Evolutionary conservation across 2,113 vertebrate species (phyloP).

Genomic region (Scytalopus superciliaris): DNA sequence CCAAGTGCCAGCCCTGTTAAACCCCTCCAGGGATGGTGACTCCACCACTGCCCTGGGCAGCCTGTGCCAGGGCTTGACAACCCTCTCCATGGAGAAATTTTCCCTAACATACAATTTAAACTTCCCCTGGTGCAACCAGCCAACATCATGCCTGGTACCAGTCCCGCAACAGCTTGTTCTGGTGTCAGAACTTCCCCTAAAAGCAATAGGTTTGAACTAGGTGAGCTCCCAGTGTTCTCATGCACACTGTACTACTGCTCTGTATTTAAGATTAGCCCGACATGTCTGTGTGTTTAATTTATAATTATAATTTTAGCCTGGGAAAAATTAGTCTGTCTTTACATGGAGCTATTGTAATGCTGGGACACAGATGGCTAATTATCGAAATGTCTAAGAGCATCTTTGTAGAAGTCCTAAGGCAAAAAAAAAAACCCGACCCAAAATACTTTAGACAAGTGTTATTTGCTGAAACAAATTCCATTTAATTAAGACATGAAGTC

Average conservation of each 20-base stretch:
- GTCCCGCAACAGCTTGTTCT: not conserved
- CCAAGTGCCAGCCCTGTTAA: not conserved
- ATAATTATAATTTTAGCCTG: not conserved
- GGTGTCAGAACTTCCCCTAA: not conserved
- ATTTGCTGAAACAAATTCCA: conserved; percentile 53
- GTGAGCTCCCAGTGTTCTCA: not conserved
- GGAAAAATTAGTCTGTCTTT: not conserved
- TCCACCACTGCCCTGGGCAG: not conserved
- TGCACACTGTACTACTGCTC: too few species aligned
- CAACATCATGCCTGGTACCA: too few species aligned
- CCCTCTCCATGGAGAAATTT: not conserved
- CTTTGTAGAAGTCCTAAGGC: conserved; percentile 31
- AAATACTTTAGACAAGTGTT: conserved; percentile 39
- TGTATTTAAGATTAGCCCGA: not conserved
- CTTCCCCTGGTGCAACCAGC: not conserved
- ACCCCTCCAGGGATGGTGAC: not conserved
- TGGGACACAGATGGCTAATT: conserved; percentile 58
- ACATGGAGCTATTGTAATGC: not conserved
- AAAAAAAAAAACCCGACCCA: not conserved
- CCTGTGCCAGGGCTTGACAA: not conserved
- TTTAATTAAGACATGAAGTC: conserved; percentile 57
- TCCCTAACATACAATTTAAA: not conserved
- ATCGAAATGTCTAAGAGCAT: conserved; percentile 29
- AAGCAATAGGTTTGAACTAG: not conserved
- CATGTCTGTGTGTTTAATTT: not conserved